phyloP scores from a whole-genome alignment of 2,113 vertebrate genomes.

The Myrmecophaga tridactyla region DNA sequence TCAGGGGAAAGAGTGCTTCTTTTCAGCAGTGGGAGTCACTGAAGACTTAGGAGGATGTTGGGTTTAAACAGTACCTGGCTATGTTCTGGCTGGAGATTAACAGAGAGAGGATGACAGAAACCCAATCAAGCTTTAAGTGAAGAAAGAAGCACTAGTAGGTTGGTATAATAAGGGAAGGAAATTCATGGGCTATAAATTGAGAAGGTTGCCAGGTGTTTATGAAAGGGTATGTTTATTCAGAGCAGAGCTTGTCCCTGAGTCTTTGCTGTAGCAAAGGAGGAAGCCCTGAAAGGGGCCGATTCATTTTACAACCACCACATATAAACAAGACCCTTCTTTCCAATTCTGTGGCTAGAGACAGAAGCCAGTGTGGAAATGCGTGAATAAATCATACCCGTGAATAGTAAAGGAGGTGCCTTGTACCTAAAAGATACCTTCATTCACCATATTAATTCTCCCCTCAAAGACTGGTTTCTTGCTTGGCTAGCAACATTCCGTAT shows the following conservation, averaged over 20 bases:
- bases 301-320: background rate
- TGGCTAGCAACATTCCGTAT: background rate
- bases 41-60: background rate
- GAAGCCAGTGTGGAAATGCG: background rate
- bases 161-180: background rate
- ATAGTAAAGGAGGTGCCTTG: background rate
- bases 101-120: background rate
- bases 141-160: background rate
- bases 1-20: background rate
- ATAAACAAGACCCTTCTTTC: constrained; percentile 4
- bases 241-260: background rate
- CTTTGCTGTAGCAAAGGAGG: background rate
- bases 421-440: background rate
- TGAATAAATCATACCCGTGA: background rate
- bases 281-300: background rate
- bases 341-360: background rate
- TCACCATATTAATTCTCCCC: background rate
- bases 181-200: background rate
- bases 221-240: background rate
- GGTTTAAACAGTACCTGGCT: background rate
- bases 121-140: background rate
- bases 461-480: background rate
- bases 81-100: background rate
- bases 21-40: background rate
- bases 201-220: background rate